Evolutionary conservation across 2,888 invertebrate species (phyloP), one percentile per base, ranked within the genome.

Genomic region (Ceratothoa steindachneri): DNA sequence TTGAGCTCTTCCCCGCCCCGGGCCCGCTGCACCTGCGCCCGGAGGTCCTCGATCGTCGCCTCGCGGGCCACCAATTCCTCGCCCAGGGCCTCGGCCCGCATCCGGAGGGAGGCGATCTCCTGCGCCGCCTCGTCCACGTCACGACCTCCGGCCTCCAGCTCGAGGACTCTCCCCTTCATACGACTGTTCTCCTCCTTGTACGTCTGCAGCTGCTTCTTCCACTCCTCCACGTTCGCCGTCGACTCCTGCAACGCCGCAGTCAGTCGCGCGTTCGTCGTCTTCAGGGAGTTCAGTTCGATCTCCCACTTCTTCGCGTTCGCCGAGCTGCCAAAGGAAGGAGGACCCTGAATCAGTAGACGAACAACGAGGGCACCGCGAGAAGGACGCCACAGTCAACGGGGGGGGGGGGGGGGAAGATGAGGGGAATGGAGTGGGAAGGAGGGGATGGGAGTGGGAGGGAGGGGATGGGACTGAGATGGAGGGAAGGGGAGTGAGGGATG

Each of bases 271-370:
- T 97, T 98, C 86, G 97, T 97, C 83, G 93, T 96, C 87, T 97
- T 97, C 81, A 98, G 87, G 0, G 96, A 97, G 67, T 94, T 92
- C 81, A 98, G 87, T 85, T 98, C 97, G 55, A 97, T 91, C 87
- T 97, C 97, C 97, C 97, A 97, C 85, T 97, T 97, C 86, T 97
- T 97, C 9, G 97, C 97, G 86, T 97, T 97, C 53, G 96, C 93
- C 67, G 97, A 97, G 85, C 97, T 95, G 85, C 65, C 85, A 84
- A 81, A 73, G 15, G 27, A 28, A 65, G 55, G n/a, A 30, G n/a
- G n/a, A n/a, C n/a, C n/a, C 15, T 1, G 12, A 2, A 28, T 22
- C 27, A 52, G 22, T 22, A 19, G 12, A 12, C 9, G 22, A 9
- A 64, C 64, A 9, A 12, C 12, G 12, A 12, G 9, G 22, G n/a